Base-by-base conservation (phyloP, 2,888 invertebrate species). In the Drosophila meridionalis region DNA sequence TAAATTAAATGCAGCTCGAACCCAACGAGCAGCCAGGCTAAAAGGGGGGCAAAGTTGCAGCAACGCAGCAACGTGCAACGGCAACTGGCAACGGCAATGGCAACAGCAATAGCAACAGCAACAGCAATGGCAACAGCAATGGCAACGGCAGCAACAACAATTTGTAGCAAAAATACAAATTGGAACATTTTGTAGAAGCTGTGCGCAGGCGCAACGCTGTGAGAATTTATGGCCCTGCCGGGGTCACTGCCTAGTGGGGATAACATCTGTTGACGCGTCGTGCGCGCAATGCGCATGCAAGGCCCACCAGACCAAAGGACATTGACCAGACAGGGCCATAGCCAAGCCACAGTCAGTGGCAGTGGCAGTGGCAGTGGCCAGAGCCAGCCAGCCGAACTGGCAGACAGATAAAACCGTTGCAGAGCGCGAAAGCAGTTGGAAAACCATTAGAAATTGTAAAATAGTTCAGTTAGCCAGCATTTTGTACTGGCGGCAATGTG, bases 191-290 rank as follows among this genome's bases (percentile, higher is more conserved):
- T 89, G 81, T 80, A 69, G 80, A 78, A 75, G 72, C 60, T 47
- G 50, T 57, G 74, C 64, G 69, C 75, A 72, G 71, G 47, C 69
- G 67, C 69, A 61, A 61, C 73, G 69, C 89, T 86, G 87, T 90
- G 86, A 87, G 90, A 90, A 86, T 86, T 90, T 88, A 90, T 90
- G 85, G 85, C 87, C 90, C 90, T 78, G 82, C 76, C 73, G 86
- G 87, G 86, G 86, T 86, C 90, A 88, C 86, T 80, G 86, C 81
- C 76, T 78, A 72, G 65, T 75, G 76, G 83, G 80, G 87, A 87
- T 87, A 90, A 87, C 90, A 87, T 87, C 87, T 87, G 87, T 77
- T 85, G 88, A 87, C 90, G 90, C 87, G 84, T 90, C 87, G 90
- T 87, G 87, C 90, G 83, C 86, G 78, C 82, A 89, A 73, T 79